Evolutionary conservation across 2,113 vertebrate genomes (phyloP), one percentile per base, ranked within the genome.

Genomic region (Brachypteracias leptosomus): DNA sequence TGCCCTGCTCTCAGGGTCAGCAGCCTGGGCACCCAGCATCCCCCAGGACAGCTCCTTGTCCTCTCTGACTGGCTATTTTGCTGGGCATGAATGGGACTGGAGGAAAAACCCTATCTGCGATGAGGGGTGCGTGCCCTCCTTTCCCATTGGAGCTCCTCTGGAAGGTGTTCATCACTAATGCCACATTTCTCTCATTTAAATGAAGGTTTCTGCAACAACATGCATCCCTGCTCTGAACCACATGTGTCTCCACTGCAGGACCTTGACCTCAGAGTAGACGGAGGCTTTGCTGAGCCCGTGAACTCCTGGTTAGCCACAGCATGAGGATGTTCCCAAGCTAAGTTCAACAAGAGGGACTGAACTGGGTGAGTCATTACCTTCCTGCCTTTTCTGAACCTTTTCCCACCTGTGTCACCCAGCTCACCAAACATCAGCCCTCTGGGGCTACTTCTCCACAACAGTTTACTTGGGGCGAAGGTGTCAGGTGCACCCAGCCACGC

Each of bases 401-500:
- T 62, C 76, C 65, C 33, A n/a, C 18, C 15, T 3, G 22, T 19
- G 55, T 52, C 40, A 21, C 75, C 29, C 59, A 81, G 46, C n/a
- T 70, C 31, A 19, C 31, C 13, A 10, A 42, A 6, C 52, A 25
- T 15, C 12, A 73, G 25, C 28, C 33, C 33, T 49, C 17, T 13
- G 40, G 28, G 35, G 58, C 36, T 2, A 3, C 65, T 51, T 67
- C 61, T 72, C 40, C 24, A 0, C 1, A 3, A 66, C 21, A n/a
- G 9, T 21, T 85, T 52, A 11, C 67, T 75, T 0, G 0, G 38
- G 59, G 46, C 19, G 9, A 33, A 71, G 29, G 28, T 51, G 54
- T n/a, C 3, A 0, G 47, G 28, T 11, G 13, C 21, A 9, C 13
- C n/a, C 20, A 16, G 74, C 29, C 0, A 0, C 1, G 5, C 18